Evolutionary conservation across 1,140 invertebrate genomes (phyloP).

Genomic region (Vanessa tameamea): DNA sequence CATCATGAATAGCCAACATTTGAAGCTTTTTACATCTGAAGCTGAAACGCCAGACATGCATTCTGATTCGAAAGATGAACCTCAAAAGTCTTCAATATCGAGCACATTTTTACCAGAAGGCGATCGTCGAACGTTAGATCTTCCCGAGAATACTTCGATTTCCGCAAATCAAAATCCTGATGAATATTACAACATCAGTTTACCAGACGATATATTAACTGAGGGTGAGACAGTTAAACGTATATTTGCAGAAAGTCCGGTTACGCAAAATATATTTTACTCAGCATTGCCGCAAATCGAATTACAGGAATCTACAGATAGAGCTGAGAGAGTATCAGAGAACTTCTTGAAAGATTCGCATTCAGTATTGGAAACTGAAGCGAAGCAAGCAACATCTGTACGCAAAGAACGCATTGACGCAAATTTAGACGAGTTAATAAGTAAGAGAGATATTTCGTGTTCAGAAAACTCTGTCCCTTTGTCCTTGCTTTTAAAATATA

Average conservation of each 20-base stretch:
- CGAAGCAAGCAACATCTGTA: constrained; percentile 9
- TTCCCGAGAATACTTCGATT: constrained; percentile 31
- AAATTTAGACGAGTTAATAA: neutral
- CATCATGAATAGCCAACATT: neutral
- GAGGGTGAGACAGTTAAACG: neutral
- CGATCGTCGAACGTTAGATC: neutral
- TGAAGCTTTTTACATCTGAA: neutral
- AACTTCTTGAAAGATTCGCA: neutral
- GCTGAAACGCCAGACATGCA: neutral
- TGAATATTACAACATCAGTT: constrained; percentile 33
- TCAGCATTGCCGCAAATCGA: constrained; percentile 18
- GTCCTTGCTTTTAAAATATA: constrained; percentile 48
- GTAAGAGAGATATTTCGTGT: neutral
- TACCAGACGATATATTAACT: neutral
- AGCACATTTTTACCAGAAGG: constrained; percentile 6
- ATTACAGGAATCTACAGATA: neutral
- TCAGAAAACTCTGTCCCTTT: constrained; percentile 39
- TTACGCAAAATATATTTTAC: constrained; percentile 19
- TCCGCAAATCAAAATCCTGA: constrained; percentile 41
- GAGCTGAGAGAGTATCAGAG: neutral
- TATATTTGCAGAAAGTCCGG: constrained; percentile 16
- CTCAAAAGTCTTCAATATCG: constrained; percentile 19
- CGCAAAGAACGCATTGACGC: neutral
- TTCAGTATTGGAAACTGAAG: neutral
- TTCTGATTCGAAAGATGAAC: neutral